Evolutionary conservation across 2,113 vertebrate genomes (phyloP), one percentile per base, ranked within the genome.

Genomic region (Rhodinocichla rosea): DNA sequence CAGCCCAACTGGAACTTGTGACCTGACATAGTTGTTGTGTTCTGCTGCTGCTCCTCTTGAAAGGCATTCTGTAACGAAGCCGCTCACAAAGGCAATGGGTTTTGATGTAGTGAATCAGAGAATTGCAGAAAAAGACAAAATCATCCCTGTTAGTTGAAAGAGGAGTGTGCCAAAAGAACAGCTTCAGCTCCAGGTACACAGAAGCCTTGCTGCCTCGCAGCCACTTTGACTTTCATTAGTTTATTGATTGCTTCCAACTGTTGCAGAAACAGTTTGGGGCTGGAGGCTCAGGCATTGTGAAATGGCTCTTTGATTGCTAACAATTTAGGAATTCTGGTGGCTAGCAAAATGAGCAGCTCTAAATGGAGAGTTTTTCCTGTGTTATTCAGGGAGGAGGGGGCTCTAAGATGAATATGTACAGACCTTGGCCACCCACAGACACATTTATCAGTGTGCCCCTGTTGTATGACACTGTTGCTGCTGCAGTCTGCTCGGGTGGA

Each of bases 181-280:
- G 49, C 39, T 84, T 91, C 89, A 75, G 77, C 70, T 92, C 15
- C 77, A 89, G 76, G 76, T 94, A 80, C 77, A 63, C 37, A 33
- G 60, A 62, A 94, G n/a, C 37, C 68, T 69, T 57, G 63, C 83
- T 91, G 83, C 71, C 63, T 95, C 80, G 40, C 83, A 94, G 83
- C 64, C 50, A 45, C 73, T 91, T 83, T 56, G 83, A 11, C 87
- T 89, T 94, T 83, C 89, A 92, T 94, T 95, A 91, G 83, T 86
- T 95, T 89, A 96, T 92, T 91, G 89, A 96, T 96, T 91, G 67
- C 86, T 89, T 81, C 91, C 93, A 81, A 70, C 76, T 95, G 82
- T 65, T 94, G 73, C 64, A 73, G 91, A 69, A 95, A 42, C 45
- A 11, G 76, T 70, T 89, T 67, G 64, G 62, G 35, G 55, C 75